These are phyloP conservation scores for Forbesichthys agassizii DNA, from an alignment of 2,113 vertebrate genomes.

Conservation along the genomic window DNA sequence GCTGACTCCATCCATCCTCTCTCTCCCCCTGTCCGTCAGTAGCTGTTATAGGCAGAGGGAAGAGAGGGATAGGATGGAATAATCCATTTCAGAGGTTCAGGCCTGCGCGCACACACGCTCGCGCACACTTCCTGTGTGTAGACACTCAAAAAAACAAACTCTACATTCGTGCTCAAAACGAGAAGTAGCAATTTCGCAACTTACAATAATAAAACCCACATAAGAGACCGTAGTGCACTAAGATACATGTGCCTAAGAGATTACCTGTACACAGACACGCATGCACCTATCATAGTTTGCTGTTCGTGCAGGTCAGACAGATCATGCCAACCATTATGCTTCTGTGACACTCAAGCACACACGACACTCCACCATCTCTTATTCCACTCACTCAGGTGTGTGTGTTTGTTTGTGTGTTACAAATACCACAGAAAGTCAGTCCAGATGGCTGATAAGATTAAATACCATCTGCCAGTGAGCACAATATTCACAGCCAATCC, in stretches of 20 bases:
- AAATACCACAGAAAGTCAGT: slow-evolving; percentile 70
- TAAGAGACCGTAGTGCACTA: background rate
- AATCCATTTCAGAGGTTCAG: slow-evolving; percentile 54
- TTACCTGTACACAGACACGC: too few species aligned
- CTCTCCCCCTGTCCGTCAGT: slow-evolving; percentile 46
- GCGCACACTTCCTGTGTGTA: background rate
- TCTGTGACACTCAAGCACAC: slow-evolving; percentile 14
- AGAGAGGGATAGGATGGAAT: slow-evolving; percentile 2
- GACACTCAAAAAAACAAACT: slow-evolving; percentile 12
- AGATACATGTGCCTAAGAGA: background rate
- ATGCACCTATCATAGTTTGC: too few species aligned
- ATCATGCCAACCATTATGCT: slow-evolving; percentile 13
- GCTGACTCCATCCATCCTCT: slow-evolving; percentile 10
- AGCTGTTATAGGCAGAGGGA: slow-evolving; percentile 35
- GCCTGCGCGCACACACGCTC: slow-evolving; percentile 9
- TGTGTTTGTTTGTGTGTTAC: background rate
- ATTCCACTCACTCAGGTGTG: slow-evolving; percentile 38
- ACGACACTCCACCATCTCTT: slow-evolving; percentile 1
- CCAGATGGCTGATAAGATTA: slow-evolving; percentile 76
- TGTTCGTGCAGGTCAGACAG: too few species aligned
- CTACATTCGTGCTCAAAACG: slow-evolving; percentile 6
- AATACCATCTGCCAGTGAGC: slow-evolving; percentile 72
- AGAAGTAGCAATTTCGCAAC: background rate
- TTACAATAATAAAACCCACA: background rate
- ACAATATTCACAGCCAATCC: slow-evolving; percentile 25